Base-by-base conservation (phyloP, 92 coral and sea anemone genomes). In the Umimayanthus kanabou region DNA sequence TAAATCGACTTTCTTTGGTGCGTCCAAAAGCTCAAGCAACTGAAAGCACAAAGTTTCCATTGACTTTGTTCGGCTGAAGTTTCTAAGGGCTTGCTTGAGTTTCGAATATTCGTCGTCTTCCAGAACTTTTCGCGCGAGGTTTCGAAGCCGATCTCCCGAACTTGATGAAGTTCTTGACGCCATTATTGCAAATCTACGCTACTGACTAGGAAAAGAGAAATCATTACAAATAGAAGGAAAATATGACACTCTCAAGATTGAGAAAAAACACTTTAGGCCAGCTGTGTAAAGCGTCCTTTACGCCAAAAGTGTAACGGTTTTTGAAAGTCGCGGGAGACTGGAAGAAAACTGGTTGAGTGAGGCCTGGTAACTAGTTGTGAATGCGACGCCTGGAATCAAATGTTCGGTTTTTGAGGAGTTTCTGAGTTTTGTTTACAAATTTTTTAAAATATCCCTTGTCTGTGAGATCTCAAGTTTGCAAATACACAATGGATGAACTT, bases 11-110 rank as follows among this genome's bases (percentile, higher is more conserved):
- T 78, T 92, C 23, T 85, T 77, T 25, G 92, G 81, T 43, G 92
- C 47, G 73, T 88, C 76, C 4, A 92, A 76, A 53, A 92, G 67
- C 37, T 86, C 84, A 50, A 91, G 29, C 16, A 94, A 88, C 72
- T 89, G 87, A 57, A 84, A 75, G 71, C 95, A 92, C 22, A 94
- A 45, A 37, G 45, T 82, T 65, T 77, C 91, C 70, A 92, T 40
- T 64, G 92, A 86, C 65, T 77, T 78, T 1, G 90, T 85, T 80
- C 87, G 87, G 81, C 77, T 82, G 90, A 94, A 94, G 13, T 50
- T 88, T 61, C 88, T 92, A 53, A 90, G 57, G 74, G 89, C 89
- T 67, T 45, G 79, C 71, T 88, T 84, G 73, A 93, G 87, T 74
- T 80, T 87, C 15, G 79, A 80, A 37, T 89, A 92, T 20, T 94